These are phyloP conservation scores for Indri indri DNA, from an alignment of 2,113 vertebrate genomes.

Conservation along the genomic window DNA sequence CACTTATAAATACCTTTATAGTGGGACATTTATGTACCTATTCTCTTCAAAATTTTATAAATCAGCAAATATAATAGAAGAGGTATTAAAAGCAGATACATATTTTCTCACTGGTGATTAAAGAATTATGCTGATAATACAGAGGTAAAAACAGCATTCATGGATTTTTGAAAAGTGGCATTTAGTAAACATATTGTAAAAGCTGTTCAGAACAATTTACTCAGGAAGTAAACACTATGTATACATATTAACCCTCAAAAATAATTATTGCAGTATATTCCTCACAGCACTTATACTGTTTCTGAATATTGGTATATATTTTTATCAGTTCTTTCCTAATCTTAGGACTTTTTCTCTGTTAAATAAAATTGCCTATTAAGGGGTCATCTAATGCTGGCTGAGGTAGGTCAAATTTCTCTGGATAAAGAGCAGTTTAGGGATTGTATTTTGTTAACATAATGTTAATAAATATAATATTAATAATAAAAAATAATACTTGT, in stretches of 20 bases:
- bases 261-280: not conserved
- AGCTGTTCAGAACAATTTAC: not conserved
- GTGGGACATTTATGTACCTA: not conserved
- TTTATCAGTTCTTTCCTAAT: not conserved
- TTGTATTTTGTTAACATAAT: not conserved
- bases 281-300: not conserved
- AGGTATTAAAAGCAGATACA: not conserved
- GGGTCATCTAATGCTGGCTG: too few species aligned
- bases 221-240: not conserved
- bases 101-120: not conserved
- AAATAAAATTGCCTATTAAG: not conserved
- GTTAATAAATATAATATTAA: not conserved
- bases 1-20: not conserved
- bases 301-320: not conserved
- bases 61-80: not conserved
- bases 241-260: not conserved
- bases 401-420: not conserved
- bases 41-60: not conserved
- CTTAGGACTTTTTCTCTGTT: not conserved
- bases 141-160: not conserved
- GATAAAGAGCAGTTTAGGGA: not conserved
- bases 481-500: not conserved
- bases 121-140: not conserved
- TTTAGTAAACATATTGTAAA: not conserved
- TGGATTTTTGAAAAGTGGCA: not conserved